Conservation (phyloP, 2,113 vertebrate genomes). For the Lagopus muta region DNA sequence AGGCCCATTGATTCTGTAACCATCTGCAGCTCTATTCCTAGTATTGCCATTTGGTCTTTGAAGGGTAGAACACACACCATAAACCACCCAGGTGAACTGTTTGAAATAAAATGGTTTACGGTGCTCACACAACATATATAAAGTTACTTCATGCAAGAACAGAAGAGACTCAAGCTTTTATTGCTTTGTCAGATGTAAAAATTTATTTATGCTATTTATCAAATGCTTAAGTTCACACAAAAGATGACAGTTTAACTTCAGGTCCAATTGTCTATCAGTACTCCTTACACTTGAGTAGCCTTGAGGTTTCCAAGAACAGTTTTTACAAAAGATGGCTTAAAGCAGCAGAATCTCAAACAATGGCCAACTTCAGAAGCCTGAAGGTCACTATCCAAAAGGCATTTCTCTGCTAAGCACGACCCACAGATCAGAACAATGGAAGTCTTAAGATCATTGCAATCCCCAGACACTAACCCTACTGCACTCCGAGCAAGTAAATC, state of each 20-base stretch:
- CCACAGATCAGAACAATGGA: neutral
- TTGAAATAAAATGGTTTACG: neutral
- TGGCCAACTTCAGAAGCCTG: slow-evolving; percentile 22
- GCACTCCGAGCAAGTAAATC: slow-evolving; percentile 32
- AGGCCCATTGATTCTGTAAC: neutral
- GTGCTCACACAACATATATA: neutral
- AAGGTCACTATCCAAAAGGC: neutral
- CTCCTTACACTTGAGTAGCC: neutral
- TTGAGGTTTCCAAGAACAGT: neutral
- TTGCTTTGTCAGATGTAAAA: slow-evolving; percentile 26
- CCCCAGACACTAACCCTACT: slow-evolving; percentile 60
- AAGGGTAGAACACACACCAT: fast-evolving
- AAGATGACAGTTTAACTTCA: neutral
- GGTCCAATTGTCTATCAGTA: slow-evolving; percentile 9
- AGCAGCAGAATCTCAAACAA: slow-evolving; percentile 55
- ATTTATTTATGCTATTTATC: slow-evolving; percentile 56
- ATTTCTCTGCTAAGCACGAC: slow-evolving; percentile 12
- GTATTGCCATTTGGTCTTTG: neutral
- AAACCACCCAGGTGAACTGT: neutral
- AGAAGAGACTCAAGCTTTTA: neutral
- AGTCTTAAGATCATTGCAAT: slow-evolving; percentile 57
- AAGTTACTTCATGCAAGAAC: neutral
- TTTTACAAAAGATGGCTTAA: slow-evolving; percentile 36
- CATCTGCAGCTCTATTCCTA: neutral
- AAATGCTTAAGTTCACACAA: slow-evolving; percentile 41